phyloP scores from a whole-genome alignment of 2,888 invertebrate genomes.

The Noctua fimbriata region DNA sequence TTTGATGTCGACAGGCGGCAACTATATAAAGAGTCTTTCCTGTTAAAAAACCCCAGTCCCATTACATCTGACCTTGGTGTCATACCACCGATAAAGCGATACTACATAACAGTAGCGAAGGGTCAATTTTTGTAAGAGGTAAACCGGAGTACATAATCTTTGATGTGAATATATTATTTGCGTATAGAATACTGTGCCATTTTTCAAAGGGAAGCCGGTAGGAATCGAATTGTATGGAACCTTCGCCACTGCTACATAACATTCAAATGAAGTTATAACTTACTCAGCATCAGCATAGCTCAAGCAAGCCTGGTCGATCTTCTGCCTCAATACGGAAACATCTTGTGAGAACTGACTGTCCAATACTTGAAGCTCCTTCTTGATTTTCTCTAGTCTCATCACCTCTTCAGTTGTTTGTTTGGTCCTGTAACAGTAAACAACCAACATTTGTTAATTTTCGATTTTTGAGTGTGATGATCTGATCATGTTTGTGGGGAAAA shows the following conservation, averaged over 20 bases:
- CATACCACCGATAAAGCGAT: background rate
- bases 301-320: constrained; percentile 94
- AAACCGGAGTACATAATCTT: too few species aligned
- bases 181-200: too few species aligned
- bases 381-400: constrained; percentile 91
- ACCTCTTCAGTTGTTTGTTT: constrained; percentile 94
- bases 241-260: background rate
- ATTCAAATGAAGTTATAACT: constrained; percentile 74
- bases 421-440: constrained; percentile 86
- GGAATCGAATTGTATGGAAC: too few species aligned
- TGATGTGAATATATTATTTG: too few species aligned
- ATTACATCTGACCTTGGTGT: background rate
- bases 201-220: too few species aligned
- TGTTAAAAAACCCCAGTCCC: constrained; percentile 11
- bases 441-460: background rate
- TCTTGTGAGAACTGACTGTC: constrained; percentile 93
- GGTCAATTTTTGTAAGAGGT: too few species aligned
- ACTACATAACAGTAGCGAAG: background rate
- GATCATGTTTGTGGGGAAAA: background rate
- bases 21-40: background rate
- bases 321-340: constrained; percentile 93
- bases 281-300: constrained; percentile 94
- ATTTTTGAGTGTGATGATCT: background rate
- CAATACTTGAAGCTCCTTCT: constrained; percentile 91
- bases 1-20: background rate